Conservation (phyloP, 2,113 vertebrate species). For the Telmatochromis sp. region DNA sequence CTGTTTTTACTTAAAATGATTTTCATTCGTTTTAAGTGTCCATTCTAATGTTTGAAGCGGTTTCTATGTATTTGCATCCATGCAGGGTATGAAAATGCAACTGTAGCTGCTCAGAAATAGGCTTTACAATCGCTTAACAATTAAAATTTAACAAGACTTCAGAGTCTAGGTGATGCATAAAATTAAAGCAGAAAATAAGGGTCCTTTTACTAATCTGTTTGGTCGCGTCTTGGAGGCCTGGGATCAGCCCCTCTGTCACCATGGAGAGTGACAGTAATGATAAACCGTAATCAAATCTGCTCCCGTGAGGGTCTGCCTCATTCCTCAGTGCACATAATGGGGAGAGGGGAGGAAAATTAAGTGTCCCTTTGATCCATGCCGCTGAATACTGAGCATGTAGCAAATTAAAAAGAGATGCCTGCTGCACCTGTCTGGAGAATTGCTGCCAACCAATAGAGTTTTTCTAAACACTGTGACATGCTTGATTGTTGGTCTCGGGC, state of each 20-base stretch:
- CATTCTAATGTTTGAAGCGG: neutral
- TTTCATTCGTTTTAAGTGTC: neutral
- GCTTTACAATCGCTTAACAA: constrained; percentile 44
- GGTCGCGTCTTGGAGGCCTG: constrained; percentile 2
- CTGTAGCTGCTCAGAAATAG: constrained; percentile 9
- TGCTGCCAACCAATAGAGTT: constrained; percentile 17
- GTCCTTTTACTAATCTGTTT: constrained; percentile 51
- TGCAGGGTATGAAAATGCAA: neutral
- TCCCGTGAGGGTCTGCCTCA: constrained; percentile 45
- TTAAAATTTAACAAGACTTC: constrained; percentile 54
- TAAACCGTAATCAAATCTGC: constrained; percentile 66
- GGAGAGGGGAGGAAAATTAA: constrained; percentile 60
- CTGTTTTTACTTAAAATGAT: neutral
- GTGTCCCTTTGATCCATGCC: constrained; percentile 60
- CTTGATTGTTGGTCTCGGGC: constrained; percentile 11
- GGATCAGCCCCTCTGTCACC: constrained; percentile 42
- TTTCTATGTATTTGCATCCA: neutral
- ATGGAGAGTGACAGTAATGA: constrained; percentile 62
- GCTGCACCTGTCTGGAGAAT: constrained; percentile 37
- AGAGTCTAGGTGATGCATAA: constrained; percentile 42
- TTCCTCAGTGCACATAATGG: constrained; percentile 51
- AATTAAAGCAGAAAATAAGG: constrained; percentile 52
- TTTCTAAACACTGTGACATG: neutral
- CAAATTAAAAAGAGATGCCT: constrained; percentile 62
- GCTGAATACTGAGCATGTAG: constrained; percentile 57